Evolutionary conservation across 2,888 invertebrate genomes (phyloP).

Genomic region (Trilocha varians): DNA sequence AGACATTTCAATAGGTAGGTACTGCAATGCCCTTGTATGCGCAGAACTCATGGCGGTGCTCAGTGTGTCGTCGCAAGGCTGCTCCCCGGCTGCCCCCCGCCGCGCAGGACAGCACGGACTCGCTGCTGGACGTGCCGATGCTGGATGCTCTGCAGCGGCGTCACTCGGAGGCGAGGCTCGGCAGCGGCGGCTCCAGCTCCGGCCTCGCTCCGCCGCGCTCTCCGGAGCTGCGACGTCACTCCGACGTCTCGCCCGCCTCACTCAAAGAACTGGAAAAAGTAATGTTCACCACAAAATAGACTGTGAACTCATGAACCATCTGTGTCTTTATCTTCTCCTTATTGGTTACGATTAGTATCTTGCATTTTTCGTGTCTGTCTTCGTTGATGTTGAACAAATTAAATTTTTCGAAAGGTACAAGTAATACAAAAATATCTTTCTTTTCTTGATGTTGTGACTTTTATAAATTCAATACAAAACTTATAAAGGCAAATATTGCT

Average conservation of each 20-base stretch:
- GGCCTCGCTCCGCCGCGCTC: conserved; percentile 88
- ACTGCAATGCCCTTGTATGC: too few relatives aligned
- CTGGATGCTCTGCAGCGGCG: conserved; percentile 84
- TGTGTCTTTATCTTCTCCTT: not conserved
- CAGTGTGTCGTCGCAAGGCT: conserved; percentile 88
- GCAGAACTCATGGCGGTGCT: conserved; percentile 89
- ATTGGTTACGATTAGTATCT: not conserved
- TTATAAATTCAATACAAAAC: too few relatives aligned
- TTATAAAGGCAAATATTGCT: too few relatives aligned
- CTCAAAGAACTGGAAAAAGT: conserved; percentile 92
- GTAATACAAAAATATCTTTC: too few relatives aligned
- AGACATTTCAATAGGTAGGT: too few relatives aligned
- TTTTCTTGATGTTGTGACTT: too few relatives aligned
- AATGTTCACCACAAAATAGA: conserved; percentile 26
- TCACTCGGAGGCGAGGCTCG: conserved; percentile 81
- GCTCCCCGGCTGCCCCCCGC: conserved; percentile 83
- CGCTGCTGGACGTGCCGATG: conserved; percentile 84
- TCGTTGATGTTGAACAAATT: not conserved
- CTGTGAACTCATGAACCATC: not conserved
- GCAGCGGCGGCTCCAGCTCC: conserved; percentile 63
- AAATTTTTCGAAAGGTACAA: not conserved
- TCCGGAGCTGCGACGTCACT: conserved; percentile 86
- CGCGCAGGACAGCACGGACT: conserved; percentile 88
- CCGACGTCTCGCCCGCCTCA: conserved; percentile 90
- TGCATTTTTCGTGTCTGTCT: not conserved